Evolutionary conservation across 2,797 vertebrate genomes (phyloP).

Genomic region (Poecilia velifera): DNA sequence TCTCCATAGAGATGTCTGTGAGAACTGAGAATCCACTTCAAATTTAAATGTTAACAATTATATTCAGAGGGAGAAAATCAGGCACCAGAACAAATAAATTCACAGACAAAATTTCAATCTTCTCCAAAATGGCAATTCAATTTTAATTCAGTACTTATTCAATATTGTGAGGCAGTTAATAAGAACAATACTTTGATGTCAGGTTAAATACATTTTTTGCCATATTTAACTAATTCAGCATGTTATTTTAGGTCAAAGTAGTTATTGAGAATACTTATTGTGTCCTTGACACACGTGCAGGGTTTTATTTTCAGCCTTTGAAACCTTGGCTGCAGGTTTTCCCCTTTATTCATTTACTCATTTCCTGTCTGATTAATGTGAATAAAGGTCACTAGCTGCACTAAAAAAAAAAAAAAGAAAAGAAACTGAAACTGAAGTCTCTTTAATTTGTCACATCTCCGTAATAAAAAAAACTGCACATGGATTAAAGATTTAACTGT

Average conservation of each 20-base stretch:
- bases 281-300: background rate
- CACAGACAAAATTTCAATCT: background rate
- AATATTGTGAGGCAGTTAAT: background rate
- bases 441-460: background rate
- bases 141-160: background rate
- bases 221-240: background rate
- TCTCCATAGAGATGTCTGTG: background rate
- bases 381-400: background rate
- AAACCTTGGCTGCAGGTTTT: background rate
- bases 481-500: background rate
- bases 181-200: background rate
- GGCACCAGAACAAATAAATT: background rate
- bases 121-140: background rate
- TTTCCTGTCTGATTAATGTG: background rate
- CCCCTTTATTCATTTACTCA: background rate
- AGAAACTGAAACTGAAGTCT: background rate
- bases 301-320: background rate
- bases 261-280: background rate
- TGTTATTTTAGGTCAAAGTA: background rate
- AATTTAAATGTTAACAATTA: background rate
- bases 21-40: constrained; percentile 3
- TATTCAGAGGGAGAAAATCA: background rate
- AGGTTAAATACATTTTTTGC: background rate
- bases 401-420: background rate
- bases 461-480: background rate